Evolutionary conservation across 1,140 invertebrate species (phyloP).

Genomic region (Rhynchophorus ferrugineus): DNA sequence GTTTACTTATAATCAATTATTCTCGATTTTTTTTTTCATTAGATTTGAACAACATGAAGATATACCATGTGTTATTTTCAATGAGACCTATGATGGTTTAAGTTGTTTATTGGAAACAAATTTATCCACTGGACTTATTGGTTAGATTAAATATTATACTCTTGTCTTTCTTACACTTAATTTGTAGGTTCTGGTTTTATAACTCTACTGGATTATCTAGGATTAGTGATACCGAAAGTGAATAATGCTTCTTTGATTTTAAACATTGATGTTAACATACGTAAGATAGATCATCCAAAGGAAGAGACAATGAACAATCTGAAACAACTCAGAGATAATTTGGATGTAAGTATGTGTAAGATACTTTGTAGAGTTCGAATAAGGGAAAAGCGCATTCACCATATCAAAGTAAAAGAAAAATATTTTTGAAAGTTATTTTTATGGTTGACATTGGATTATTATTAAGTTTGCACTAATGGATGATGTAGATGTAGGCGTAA

Average conservation of each 20-base stretch:
- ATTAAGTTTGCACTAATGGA: no score
- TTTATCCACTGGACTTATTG: slow-evolving; percentile 2
- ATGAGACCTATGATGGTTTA: slow-evolving; percentile 32
- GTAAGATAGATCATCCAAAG: slow-evolving; percentile 22
- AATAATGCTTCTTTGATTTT: slow-evolving; percentile 18
- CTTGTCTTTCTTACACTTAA: slow-evolving; percentile 17
- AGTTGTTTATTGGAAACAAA: slow-evolving; percentile 35
- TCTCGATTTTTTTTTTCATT: no score
- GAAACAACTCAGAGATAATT: slow-evolving; percentile 35
- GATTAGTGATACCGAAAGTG: slow-evolving; percentile 36
- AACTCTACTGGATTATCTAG: slow-evolving; percentile 30
- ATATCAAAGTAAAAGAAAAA: no score
- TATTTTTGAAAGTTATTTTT: no score
- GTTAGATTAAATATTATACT: slow-evolving; percentile 3
- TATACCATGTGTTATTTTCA: slow-evolving; percentile 38
- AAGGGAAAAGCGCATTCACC: no score
- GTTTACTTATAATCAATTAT: no score
- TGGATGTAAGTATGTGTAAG: slow-evolving; percentile 24
- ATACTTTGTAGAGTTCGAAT: no score
- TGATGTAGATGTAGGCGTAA: no score
- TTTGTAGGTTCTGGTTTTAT: slow-evolving; percentile 35
- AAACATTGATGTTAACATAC: slow-evolving; percentile 23
- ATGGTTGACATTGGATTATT: no score
- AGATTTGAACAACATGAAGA: slow-evolving; percentile 43
- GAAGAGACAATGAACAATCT: slow-evolving; percentile 23